A percentile compares a stretch with the other conserved stretches of the same genome.
Evolutionary conservation across 2,888 invertebrate genomes (phyloP).

Genomic region (Spialia ferax): DNA sequence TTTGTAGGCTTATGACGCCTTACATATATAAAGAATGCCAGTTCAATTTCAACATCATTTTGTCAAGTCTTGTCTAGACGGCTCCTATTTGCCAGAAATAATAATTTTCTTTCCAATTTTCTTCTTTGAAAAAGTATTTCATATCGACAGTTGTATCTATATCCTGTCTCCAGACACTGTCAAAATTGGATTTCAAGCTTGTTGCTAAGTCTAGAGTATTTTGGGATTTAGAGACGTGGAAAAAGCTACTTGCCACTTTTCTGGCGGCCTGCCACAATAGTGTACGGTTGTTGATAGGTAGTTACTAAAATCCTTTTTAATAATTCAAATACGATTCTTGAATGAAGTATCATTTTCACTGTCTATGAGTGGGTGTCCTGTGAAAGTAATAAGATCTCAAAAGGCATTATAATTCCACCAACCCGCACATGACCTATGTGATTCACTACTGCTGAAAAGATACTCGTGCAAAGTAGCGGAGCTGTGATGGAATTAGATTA

Average conservation of each 20-base stretch:
- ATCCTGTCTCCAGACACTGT: constrained; percentile 7
- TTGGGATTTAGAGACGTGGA: constrained; percentile 23
- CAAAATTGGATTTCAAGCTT: constrained; percentile 1
- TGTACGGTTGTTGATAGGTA: constrained; percentile 4
- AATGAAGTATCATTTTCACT: not conserved
- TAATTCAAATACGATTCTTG: not conserved
- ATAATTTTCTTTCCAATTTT: not conserved
- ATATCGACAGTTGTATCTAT: not conserved
- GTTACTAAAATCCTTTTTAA: constrained; percentile 13
- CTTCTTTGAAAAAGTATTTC: not conserved
- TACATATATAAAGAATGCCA: too few species aligned
- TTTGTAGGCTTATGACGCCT: too few species aligned
- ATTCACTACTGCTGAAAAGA: not conserved
- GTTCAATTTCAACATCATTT: too few species aligned
- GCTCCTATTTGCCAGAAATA: not conserved
- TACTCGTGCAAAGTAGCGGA: too few species aligned
- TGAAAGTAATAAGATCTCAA: too few species aligned
- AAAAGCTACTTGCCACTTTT: constrained; percentile 19
- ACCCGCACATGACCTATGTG: too few species aligned
- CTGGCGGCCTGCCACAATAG: constrained; percentile 32
- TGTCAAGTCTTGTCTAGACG: too few species aligned
- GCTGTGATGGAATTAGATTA: too few species aligned
- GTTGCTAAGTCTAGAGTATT: constrained; percentile 26
- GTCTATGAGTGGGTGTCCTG: too few species aligned
- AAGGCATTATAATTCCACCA: too few species aligned